Evolutionary conservation across 2,113 vertebrate genomes (phyloP).

Genomic region (Pampusana beccarii): DNA sequence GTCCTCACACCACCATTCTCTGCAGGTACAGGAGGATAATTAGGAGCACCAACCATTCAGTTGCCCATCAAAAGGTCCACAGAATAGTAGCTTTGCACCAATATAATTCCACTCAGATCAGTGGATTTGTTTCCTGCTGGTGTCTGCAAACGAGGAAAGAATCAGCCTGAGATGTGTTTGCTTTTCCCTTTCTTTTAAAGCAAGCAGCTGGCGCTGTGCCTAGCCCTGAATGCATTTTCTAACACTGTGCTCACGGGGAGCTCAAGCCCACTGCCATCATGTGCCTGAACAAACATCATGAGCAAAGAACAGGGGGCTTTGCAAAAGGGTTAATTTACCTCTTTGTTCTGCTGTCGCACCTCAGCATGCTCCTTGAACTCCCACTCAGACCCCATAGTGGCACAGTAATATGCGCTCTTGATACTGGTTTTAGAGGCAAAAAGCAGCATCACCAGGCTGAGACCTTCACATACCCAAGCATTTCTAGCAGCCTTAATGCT

Average conservation of each 20-base stretch:
- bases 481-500: neutral
- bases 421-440: neutral
- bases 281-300: neutral
- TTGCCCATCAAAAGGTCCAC: neutral
- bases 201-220: neutral
- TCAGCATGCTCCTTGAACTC: neutral
- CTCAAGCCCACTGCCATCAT: rapidly evolving
- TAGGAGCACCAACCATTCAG: neutral
- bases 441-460: neutral
- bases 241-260: neutral
- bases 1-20: neutral
- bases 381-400: neutral
- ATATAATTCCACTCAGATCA: neutral
- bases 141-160: neutral
- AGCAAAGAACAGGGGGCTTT: neutral
- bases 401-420: neutral
- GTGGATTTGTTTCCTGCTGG: neutral
- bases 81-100: neutral
- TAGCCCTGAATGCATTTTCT: neutral
- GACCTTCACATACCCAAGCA: neutral
- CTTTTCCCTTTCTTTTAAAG: neutral
- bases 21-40: rapidly evolving
- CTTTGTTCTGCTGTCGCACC: neutral
- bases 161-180: neutral
- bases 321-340: neutral